Percentiles rank a stretch among this genome's conserved stretches.
Conservation (phyloP, 2,888 invertebrate genomes). For the Cephus sareptanus region DNA sequence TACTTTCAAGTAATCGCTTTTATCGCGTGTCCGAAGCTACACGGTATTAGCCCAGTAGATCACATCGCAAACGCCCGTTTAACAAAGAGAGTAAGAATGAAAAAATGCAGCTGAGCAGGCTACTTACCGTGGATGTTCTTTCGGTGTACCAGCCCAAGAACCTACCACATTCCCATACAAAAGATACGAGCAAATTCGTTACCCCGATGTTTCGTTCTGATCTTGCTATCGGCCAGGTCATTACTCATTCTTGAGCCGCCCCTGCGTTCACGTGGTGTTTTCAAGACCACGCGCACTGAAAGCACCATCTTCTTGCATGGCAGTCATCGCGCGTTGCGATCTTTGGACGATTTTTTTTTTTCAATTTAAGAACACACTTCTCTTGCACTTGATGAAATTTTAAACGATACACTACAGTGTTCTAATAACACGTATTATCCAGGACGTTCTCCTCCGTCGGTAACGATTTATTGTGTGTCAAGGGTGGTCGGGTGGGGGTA, state of each 20-base stretch:
- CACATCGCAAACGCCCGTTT: slow-evolving; percentile 18
- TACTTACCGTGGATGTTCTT: slow-evolving; percentile 16
- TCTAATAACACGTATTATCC: neutral
- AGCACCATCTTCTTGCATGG: neutral
- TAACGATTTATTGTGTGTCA: neutral
- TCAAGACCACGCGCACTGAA: neutral
- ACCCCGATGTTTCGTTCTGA: slow-evolving; percentile 21
- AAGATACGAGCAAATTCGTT: slow-evolving; percentile 40
- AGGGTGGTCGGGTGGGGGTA: neutral
- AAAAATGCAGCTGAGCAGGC: slow-evolving; percentile 26
- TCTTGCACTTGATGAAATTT: neutral
- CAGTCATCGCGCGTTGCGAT: neutral
- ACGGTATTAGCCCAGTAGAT: slow-evolving; percentile 36
- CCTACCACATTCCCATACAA: slow-evolving; percentile 7
- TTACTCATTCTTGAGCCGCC: slow-evolving; percentile 29
- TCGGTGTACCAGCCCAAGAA: slow-evolving; percentile 6
- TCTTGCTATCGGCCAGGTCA: slow-evolving; percentile 31
- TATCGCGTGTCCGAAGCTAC: slow-evolving; percentile 33
- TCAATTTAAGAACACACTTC: neutral
- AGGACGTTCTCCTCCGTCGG: neutral
- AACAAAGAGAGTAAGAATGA: slow-evolving; percentile 26
- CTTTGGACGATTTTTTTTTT: neutral
- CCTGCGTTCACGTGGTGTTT: slow-evolving; percentile 16
- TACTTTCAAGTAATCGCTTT: slow-evolving; percentile 36
- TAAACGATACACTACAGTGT: neutral